phyloP scores from a whole-genome alignment of 2,797 vertebrate species.

The Clarias laeviceps region DNA sequence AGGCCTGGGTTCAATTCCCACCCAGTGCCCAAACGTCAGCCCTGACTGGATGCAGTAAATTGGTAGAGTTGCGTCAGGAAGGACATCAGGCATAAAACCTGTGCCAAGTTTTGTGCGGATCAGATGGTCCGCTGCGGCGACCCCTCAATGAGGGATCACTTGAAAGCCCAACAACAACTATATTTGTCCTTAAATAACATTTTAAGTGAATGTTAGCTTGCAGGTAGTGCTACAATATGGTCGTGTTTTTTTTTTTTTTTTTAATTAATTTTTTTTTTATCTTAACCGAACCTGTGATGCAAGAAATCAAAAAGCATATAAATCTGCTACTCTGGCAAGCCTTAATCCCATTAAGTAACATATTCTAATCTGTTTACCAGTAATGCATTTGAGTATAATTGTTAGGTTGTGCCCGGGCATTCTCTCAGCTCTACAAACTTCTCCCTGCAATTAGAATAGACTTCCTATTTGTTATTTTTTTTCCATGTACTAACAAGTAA shows the following conservation, averaged over 20 bases:
- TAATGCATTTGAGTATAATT: no score
- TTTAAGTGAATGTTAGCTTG: not conserved
- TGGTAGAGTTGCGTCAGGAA: no score
- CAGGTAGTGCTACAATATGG: not conserved
- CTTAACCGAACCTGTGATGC: not conserved
- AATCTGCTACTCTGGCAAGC: not conserved
- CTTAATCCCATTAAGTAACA: not conserved
- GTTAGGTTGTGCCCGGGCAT: not conserved
- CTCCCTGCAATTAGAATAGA: not conserved
- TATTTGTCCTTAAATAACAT: not conserved
- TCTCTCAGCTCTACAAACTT: not conserved
- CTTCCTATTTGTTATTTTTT: not conserved
- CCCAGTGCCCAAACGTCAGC: no score
- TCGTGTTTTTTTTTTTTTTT: not conserved
- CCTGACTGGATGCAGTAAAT: no score
- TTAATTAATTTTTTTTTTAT: not conserved
- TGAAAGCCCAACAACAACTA: no score
- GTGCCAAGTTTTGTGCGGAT: no score
- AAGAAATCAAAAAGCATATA: not conserved
- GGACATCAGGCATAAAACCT: no score
- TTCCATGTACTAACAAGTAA: not conserved
- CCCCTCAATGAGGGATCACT: no score
- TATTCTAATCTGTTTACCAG: not conserved
- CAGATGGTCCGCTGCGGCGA: no score
- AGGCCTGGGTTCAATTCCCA: no score